Evolutionary conservation across 2,113 vertebrate genomes (phyloP), one percentile per base, ranked within the genome.

Genomic region (Pelobates fuscus): DNA sequence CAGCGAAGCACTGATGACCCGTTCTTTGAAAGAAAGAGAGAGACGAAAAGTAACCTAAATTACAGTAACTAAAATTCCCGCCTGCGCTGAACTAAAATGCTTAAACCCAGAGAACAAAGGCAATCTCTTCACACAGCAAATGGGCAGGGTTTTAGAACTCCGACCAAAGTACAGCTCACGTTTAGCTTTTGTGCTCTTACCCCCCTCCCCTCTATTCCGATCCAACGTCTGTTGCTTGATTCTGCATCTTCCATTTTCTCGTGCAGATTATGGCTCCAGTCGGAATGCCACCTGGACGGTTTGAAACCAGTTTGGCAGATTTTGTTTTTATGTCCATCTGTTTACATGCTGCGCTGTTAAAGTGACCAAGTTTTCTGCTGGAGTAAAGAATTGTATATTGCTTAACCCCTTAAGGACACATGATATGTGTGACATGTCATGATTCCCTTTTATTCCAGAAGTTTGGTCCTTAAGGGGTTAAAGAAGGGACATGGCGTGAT

Each of bases 251-350:
- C 55, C 64, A 49, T 20, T 67, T 43, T 29, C 37, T 8, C 46
- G 55, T 76, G 7, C 54, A 30, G 46, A 67, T 76, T 75, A 44
- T 41, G 17, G n/a, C 49, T 59, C 52, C 71, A 58, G 23, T 67
- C 24, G 26, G 72, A n/a, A 49, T 67, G 64, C 55, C 55, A 49
- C 72, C 64, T 76, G 72, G 54, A 67, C 17, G 14, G 37, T 43
- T 46, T 43, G 17, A n/a, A 30, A 57, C 62, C 72, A 27, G 30
- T 62, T 32, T 75, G 71, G 71, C 62, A 58, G 37, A 44, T 24
- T 60, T 18, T 20, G 18, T 49, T 60, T 46, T 76, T 67, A 67
- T 76, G 72, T n/a, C 64, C 64, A 6, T 67, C 64, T 76, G 72
- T 60, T 77, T 60, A 18, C 11, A 60, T 59, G 71, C 46, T 64